Conservation (phyloP, 2,113 vertebrate genomes). For the Okapia johnstoni region DNA sequence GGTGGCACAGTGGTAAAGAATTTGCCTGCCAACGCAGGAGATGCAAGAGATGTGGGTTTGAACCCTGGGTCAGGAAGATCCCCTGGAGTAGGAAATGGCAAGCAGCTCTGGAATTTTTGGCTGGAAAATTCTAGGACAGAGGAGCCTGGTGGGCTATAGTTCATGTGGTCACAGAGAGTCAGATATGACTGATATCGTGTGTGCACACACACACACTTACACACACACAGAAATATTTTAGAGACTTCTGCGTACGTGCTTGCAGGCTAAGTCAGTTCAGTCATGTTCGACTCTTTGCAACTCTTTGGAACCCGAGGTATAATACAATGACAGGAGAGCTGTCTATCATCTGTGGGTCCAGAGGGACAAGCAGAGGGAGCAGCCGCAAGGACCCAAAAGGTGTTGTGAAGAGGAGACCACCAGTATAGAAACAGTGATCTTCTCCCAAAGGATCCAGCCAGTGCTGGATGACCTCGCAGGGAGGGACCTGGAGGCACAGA, state of each 20-base stretch:
- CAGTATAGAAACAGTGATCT: not conserved
- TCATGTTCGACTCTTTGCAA: not conserved
- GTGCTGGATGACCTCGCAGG: not conserved
- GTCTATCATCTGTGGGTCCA: not conserved
- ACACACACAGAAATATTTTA: not conserved
- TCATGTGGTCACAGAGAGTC: not conserved
- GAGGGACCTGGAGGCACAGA: not conserved
- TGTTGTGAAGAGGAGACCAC: not conserved
- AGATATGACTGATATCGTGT: not conserved
- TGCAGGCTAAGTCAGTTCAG: not conserved
- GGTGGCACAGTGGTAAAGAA: not conserved
- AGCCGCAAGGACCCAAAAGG: not conserved
- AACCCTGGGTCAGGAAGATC: not conserved
- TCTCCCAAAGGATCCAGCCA: not conserved
- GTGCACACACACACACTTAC: fast-evolving
- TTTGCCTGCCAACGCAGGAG: not conserved
- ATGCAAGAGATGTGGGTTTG: not conserved
- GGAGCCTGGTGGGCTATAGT: not conserved
- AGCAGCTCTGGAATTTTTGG: not conserved
- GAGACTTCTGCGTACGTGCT: not conserved
- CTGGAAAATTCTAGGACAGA: not conserved
- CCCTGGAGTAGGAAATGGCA: not conserved
- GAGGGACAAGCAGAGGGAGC: not conserved
- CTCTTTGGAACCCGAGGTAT: not conserved
- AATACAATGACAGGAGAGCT: not conserved